These are phyloP conservation scores for Charadrius vociferus DNA, from an alignment of 2,113 vertebrate genomes.

Conservation along the genomic window DNA sequence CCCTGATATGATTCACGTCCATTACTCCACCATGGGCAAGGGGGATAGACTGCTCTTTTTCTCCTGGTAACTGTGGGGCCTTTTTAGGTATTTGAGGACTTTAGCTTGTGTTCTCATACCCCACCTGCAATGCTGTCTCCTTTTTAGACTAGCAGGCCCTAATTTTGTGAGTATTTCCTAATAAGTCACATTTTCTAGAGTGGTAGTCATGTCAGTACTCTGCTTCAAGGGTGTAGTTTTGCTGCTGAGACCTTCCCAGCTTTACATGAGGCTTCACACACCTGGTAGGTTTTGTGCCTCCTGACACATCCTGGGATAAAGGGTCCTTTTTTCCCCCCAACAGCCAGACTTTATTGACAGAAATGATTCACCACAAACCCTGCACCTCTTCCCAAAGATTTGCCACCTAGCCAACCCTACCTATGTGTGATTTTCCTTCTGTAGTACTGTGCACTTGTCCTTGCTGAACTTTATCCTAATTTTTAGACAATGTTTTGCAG, in stretches of 20 bases:
- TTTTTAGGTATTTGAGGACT: background rate
- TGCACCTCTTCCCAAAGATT: background rate
- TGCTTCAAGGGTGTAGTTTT: background rate
- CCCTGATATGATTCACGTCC: background rate
- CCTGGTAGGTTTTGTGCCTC: background rate
- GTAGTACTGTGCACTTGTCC: background rate
- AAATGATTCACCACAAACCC: background rate
- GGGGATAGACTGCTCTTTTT: background rate
- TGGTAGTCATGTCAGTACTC: background rate
- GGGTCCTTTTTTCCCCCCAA: background rate
- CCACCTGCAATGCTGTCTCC: background rate
- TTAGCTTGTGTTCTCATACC: background rate
- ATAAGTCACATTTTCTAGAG: background rate
- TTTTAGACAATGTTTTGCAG: background rate
- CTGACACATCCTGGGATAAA: background rate
- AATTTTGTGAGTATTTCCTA: background rate
- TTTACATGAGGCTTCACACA: background rate
- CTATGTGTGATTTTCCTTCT: background rate
- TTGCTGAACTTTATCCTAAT: background rate
- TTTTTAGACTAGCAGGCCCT: background rate
- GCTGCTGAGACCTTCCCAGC: background rate
- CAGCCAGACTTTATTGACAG: background rate
- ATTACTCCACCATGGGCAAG: background rate
- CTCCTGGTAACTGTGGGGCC: background rate
- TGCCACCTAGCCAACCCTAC: background rate